Evolutionary conservation across 2,797 vertebrate genomes (phyloP).

Genomic region (Acanthurus tractus): DNA sequence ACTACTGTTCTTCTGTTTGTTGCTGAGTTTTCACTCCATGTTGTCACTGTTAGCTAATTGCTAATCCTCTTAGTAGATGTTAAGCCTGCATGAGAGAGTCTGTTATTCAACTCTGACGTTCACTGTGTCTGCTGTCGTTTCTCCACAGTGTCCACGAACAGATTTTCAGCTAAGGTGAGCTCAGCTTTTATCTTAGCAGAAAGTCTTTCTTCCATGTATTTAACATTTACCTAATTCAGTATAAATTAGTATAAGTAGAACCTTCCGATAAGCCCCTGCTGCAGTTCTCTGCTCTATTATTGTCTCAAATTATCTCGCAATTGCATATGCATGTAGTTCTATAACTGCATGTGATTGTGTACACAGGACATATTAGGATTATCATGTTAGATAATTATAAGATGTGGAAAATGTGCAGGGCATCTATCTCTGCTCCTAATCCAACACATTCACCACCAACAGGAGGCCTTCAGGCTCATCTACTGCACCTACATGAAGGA

Average conservation of each 20-base stretch:
- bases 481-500: conserved; percentile 93
- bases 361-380: neutral
- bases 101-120: conserved; percentile 44
- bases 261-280: neutral
- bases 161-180: conserved; percentile 97
- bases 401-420: neutral
- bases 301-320: neutral
- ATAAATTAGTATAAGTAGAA: neutral
- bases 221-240: neutral
- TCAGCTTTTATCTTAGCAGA: neutral
- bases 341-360: too few species aligned
- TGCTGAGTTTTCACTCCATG: conserved; percentile 27
- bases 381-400: neutral
- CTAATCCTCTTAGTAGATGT: conserved; percentile 76
- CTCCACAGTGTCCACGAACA: conserved; percentile 92
- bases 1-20: conserved; percentile 27
- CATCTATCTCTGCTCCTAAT: neutral
- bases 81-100: conserved; percentile 41
- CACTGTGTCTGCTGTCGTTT: conserved; percentile 60
- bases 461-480: conserved; percentile 95
- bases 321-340: too few species aligned
- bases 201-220: neutral
- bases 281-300: neutral
- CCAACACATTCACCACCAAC: neutral
- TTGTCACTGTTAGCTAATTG: conserved; percentile 38